Percentiles rank a stretch among this genome's conserved stretches.
phyloP scores from a whole-genome alignment of 2,113 vertebrate species.

The Sceloporus tristichus region DNA sequence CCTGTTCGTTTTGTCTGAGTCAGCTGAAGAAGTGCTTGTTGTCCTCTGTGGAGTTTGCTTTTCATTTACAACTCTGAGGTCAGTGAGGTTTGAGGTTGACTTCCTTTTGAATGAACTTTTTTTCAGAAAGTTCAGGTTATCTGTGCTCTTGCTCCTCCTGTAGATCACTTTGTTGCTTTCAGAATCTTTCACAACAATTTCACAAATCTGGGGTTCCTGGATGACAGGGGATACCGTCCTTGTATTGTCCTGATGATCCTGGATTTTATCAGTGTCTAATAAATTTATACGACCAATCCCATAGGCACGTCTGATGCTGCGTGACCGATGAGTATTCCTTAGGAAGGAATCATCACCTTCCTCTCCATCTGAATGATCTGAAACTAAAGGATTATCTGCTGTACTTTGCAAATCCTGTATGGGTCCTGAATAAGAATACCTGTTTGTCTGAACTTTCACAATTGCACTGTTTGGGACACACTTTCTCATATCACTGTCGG shows the following conservation, averaged over 20 bases:
- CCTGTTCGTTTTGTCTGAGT: conserved; percentile 67
- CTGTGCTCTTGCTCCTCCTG: conserved; percentile 90
- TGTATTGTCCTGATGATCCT: conserved; percentile 43
- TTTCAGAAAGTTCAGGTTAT: conserved; percentile 88
- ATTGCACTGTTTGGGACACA: conserved; percentile 71
- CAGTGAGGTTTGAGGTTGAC: conserved; percentile 76
- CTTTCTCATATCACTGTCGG: conserved; percentile 45
- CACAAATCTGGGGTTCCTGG: conserved; percentile 56
- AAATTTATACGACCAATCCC: conserved; percentile 90
- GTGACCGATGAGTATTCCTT: conserved; percentile 88
- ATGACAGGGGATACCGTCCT: conserved; percentile 36
- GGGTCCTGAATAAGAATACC: conserved; percentile 47
- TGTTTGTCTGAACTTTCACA: conserved; percentile 55
- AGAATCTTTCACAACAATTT: conserved; percentile 70
- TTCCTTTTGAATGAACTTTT: conserved; percentile 88
- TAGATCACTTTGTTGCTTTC: conserved; percentile 77
- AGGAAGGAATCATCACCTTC: conserved; percentile 80
- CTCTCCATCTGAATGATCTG: conserved; percentile 80
- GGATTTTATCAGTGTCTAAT: conserved; percentile 74
- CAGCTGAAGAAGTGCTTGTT: conserved; percentile 79
- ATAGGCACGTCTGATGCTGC: conserved; percentile 91
- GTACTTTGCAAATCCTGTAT: conserved; percentile 43
- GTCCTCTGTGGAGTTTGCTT: conserved; percentile 75
- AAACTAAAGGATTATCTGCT: conserved; percentile 67
- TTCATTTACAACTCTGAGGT: conserved; percentile 69